phyloP scores from a whole-genome alignment of 1,140 invertebrate species.

The Apocrypta bakeri region DNA sequence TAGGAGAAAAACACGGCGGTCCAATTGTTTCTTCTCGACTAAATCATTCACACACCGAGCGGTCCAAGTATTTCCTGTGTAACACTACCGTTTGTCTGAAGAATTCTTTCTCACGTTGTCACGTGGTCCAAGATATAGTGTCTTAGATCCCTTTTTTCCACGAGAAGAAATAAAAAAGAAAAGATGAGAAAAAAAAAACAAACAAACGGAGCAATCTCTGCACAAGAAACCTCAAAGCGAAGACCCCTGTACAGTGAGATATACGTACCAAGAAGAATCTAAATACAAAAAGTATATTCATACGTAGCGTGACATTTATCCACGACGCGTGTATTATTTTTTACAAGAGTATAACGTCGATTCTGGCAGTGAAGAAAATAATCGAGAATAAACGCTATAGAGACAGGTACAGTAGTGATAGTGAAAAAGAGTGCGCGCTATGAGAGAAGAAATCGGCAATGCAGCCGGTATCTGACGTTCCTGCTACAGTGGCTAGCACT shows the following conservation, averaged over 20 bases:
- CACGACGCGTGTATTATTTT: slow-evolving; percentile 49
- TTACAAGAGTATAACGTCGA: slow-evolving; percentile 33
- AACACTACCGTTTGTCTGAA: background rate
- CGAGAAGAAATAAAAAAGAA: slow-evolving; percentile 27
- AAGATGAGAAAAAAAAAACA: background rate
- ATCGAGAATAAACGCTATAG: background rate
- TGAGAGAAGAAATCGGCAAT: slow-evolving; percentile 50
- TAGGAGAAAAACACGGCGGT: slow-evolving; percentile 32
- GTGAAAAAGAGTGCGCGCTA: background rate
- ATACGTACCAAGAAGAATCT: background rate
- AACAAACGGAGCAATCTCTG: background rate
- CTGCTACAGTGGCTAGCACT: background rate
- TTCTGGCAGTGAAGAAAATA: background rate
- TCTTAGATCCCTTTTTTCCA: slow-evolving; percentile 50
- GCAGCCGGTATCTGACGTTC: slow-evolving; percentile 29
- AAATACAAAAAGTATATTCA: slow-evolving; percentile 41
- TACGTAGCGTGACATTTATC: slow-evolving; percentile 46
- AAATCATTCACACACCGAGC: slow-evolving; percentile 14
- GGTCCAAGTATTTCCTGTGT: slow-evolving; percentile 41
- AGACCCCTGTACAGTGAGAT: background rate
- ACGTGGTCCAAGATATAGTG: slow-evolving; percentile 60
- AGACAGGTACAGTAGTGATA: background rate
- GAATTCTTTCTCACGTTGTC: slow-evolving; percentile 10
- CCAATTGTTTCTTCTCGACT: slow-evolving; percentile 27
- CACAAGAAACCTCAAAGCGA: background rate